Conservation (phyloP, 2,888 invertebrate genomes). For the Amorpha juglandis region DNA sequence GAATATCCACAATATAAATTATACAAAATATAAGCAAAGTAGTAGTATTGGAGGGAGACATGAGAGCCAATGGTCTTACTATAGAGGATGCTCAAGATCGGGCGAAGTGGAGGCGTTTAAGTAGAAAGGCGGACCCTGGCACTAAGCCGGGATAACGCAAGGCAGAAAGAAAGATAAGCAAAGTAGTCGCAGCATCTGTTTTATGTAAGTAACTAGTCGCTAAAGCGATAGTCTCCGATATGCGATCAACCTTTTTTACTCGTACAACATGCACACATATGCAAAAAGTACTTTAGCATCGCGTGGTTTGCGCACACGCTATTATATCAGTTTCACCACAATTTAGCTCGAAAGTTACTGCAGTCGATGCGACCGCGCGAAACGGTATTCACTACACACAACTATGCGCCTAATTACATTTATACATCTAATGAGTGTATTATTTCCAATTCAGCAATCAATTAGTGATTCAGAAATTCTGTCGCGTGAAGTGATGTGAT, state of each 20-base stretch:
- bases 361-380: slow-evolving; percentile 66
- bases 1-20: no score
- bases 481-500: slow-evolving; percentile 54
- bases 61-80: no score
- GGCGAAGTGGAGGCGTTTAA: no score
- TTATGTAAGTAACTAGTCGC: not conserved
- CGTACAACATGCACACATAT: slow-evolving; percentile 24
- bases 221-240: not conserved
- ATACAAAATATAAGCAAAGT: no score
- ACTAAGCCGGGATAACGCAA: no score
- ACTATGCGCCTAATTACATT: slow-evolving; percentile 75
- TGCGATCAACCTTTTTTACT: not conserved
- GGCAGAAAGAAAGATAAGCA: no score
- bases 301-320: slow-evolving; percentile 54
- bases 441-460: slow-evolving; percentile 63
- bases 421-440: slow-evolving; percentile 64
- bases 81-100: no score
- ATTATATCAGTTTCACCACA: slow-evolving; percentile 75
- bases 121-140: no score
- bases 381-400: slow-evolving; percentile 64
- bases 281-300: slow-evolving; percentile 40
- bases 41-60: no score
- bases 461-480: slow-evolving; percentile 56
- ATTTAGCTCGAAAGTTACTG: slow-evolving; percentile 72
- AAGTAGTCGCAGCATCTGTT: not conserved